Evolutionary conservation across 1,140 invertebrate species (phyloP).

Genomic region (Platorchestia sp.): DNA sequence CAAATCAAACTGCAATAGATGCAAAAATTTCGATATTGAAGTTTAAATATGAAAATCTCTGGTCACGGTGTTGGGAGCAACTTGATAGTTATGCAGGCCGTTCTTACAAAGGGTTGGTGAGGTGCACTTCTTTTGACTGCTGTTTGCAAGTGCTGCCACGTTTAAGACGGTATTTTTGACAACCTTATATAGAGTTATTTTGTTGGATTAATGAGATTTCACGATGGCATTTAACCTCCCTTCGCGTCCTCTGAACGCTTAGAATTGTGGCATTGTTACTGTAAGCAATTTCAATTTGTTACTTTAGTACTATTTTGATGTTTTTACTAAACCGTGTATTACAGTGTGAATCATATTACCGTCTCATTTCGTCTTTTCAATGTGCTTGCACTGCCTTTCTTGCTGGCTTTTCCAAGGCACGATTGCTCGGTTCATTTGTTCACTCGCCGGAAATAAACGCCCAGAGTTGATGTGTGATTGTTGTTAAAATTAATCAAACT

Average conservation of each 20-base stretch:
- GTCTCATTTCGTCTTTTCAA: neutral
- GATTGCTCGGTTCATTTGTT: neutral
- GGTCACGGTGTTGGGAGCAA: neutral
- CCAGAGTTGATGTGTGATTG: neutral
- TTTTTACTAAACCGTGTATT: neutral
- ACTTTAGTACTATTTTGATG: neutral
- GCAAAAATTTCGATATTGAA: neutral
- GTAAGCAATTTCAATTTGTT: neutral
- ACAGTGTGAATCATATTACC: neutral
- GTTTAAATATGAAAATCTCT: neutral
- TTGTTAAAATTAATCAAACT: neutral
- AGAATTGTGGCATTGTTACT: neutral
- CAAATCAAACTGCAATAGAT: neutral
- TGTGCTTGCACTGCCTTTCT: neutral
- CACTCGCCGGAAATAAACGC: neutral
- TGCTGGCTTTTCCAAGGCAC: neutral
- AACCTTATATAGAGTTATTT: neutral
- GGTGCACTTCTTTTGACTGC: neutral
- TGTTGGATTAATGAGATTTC: neutral
- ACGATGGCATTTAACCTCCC: neutral
- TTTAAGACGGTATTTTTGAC: neutral
- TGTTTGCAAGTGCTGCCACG: neutral
- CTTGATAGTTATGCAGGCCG: neutral
- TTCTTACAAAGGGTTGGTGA: neutral
- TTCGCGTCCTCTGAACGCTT: neutral